A percentile compares a stretch with the other conserved stretches of the same genome.
Conservation (phyloP, 2,888 invertebrate genomes). For the Calameuta idolon region DNA sequence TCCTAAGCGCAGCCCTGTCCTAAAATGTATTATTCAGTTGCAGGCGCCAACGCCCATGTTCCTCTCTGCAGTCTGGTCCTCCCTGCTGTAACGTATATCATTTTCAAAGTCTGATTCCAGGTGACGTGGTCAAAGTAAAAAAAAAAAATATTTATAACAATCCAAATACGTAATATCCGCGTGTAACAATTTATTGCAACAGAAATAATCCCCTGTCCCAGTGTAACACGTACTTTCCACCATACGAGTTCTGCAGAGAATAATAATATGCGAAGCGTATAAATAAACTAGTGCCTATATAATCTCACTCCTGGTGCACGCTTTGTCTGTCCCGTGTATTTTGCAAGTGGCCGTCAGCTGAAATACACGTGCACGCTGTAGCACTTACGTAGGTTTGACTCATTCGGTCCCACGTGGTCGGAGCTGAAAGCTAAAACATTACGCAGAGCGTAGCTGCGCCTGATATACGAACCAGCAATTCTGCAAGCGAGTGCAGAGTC, state of each 20-base stretch:
- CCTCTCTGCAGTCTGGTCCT: not conserved
- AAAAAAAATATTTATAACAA: not conserved
- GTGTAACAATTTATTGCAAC: not conserved
- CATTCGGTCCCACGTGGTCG: slow-evolving; percentile 27
- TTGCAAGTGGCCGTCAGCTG: slow-evolving; percentile 21
- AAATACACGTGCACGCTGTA: slow-evolving; percentile 36
- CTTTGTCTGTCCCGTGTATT: slow-evolving; percentile 33
- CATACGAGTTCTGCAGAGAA: not conserved
- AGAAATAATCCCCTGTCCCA: not conserved
- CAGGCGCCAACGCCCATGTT: slow-evolving; percentile 1
- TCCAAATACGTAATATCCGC: not conserved
- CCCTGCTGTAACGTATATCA: not conserved
- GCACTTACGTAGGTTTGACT: slow-evolving; percentile 32
- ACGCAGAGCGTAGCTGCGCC: not conserved
- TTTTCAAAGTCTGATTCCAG: not conserved
- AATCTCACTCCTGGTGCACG: not conserved
- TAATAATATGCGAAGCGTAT: not conserved
- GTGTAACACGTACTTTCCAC: not conserved
- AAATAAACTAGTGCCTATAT: not conserved
- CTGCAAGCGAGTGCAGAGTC: not conserved
- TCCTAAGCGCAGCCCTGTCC: not conserved
- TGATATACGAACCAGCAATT: not conserved
- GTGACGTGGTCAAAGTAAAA: not conserved
- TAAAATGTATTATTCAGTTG: slow-evolving; percentile 2
- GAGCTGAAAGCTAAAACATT: not conserved